Percentiles rank a stretch among this genome's conserved stretches.
These are phyloP conservation scores for Macropodus opercularis DNA, from an alignment of 2,797 vertebrate species.

Conservation along the genomic window DNA sequence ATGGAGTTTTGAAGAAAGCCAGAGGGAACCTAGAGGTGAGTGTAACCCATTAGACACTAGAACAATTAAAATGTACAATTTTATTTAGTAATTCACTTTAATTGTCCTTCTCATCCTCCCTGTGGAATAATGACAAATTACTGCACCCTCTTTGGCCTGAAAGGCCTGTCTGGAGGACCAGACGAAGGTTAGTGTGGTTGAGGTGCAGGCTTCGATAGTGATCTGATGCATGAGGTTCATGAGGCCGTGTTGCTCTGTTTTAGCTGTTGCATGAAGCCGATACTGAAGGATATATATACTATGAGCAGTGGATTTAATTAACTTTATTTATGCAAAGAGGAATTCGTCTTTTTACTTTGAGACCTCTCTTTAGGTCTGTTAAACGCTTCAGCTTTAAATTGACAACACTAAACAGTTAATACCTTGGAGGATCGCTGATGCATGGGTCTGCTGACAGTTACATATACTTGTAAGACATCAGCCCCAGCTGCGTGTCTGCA, in stretches of 20 bases:
- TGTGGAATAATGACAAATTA: constrained; percentile 70
- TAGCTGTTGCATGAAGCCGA: constrained; percentile 51
- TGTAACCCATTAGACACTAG: not conserved
- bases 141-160: constrained; percentile 74
- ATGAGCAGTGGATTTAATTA: too few species aligned
- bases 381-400: too few species aligned
- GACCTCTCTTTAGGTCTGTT: too few species aligned
- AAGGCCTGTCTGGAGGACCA: constrained; percentile 73
- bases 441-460: constrained; percentile 26
- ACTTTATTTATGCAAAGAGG: too few species aligned
- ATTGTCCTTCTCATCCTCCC: constrained; percentile 40
- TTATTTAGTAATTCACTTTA: constrained; percentile 41
- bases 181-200: constrained; percentile 75
- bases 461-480: not conserved
- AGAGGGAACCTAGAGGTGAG: constrained; percentile 94
- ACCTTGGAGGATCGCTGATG: constrained; percentile 7
- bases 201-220: constrained; percentile 15
- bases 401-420: not conserved
- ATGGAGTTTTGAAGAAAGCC: constrained; percentile 92
- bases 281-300: too few species aligned
- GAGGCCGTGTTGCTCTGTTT: constrained; percentile 3
- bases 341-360: too few species aligned
- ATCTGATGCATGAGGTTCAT: constrained; percentile 60
- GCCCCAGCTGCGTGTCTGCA: too few species aligned
- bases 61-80: constrained; percentile 6